Percentiles rank a stretch among this genome's conserved stretches.
Conservation (phyloP, 1,140 invertebrate genomes). For the Drosophila aff. region DNA sequence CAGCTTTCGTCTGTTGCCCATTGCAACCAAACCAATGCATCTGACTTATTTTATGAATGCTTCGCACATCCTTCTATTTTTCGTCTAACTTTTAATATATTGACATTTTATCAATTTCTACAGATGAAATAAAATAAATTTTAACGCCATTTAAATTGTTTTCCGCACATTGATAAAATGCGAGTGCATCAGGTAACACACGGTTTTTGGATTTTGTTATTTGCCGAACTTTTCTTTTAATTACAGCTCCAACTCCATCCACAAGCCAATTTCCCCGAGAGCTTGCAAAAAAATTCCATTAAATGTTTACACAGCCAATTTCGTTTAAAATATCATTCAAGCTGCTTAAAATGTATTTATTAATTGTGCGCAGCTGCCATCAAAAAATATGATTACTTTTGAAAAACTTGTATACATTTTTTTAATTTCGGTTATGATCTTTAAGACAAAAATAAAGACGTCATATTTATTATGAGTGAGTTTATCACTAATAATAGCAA, state of each 20-base stretch:
- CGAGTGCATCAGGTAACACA: neutral
- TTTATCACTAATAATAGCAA: neutral
- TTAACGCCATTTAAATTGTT: neutral
- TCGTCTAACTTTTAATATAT: neutral
- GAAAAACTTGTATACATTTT: neutral
- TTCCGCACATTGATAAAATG: neutral
- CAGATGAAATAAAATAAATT: neutral
- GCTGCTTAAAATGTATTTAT: slow-evolving; percentile 6
- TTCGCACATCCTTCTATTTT: neutral
- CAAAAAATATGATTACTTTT: slow-evolving; percentile 2
- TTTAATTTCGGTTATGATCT: neutral
- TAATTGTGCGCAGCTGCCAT: slow-evolving; percentile 8
- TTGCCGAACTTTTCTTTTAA: slow-evolving; percentile 12
- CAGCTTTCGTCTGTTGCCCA: slow-evolving; percentile 3
- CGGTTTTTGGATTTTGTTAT: neutral
- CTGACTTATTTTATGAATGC: slow-evolving; percentile 6
- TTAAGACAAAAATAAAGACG: neutral
- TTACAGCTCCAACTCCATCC: slow-evolving; percentile 3
- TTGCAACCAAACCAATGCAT: slow-evolving; percentile 8
- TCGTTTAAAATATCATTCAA: neutral
- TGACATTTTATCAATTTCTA: neutral
- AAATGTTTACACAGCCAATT: neutral
- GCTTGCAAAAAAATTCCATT: slow-evolving; percentile 1
- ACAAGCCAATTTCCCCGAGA: no score
- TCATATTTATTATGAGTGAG: neutral